Conservation (phyloP, 2,888 invertebrate genomes). For the Eupithecia abbreviata region DNA sequence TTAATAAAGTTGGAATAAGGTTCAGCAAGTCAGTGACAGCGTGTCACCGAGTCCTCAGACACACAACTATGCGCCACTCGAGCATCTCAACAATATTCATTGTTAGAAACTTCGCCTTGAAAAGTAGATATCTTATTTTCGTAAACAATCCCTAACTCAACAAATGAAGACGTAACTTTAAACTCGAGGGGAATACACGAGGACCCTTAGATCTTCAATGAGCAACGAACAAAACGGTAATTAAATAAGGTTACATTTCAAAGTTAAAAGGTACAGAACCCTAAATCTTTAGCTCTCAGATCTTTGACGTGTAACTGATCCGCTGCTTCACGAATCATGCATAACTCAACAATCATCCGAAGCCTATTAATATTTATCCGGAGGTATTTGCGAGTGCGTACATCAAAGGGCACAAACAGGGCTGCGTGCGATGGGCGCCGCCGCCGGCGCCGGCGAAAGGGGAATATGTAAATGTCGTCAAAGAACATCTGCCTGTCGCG, state of each 20-base stretch:
- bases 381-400: conserved; percentile 31
- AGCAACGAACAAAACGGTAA: conserved; percentile 2
- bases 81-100: conserved; percentile 35
- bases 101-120: conserved; percentile 33
- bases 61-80: conserved; percentile 20
- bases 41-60: conserved; percentile 1
- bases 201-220: conserved; percentile 14
- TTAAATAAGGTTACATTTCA: conserved; percentile 5
- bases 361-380: conserved; percentile 41
- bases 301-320: conserved; percentile 3
- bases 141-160: conserved; percentile 35
- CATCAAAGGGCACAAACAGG: conserved; percentile 38
- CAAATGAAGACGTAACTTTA: conserved; percentile 34
- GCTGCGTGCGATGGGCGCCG: conserved; percentile 26
- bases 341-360: conserved; percentile 37
- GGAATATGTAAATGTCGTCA: conserved; percentile 42
- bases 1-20: neutral
- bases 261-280: conserved; percentile 6
- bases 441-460: conserved; percentile 35
- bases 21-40: neutral
- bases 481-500: conserved; percentile 37
- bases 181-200: conserved; percentile 26
- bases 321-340: conserved; percentile 24
- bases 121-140: conserved; percentile 38
- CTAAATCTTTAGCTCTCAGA: conserved; percentile 2